Evolutionary conservation across 2,113 vertebrate genomes (phyloP), one percentile per base, ranked within the genome.

Genomic region (Dromaius novaehollandiae): DNA sequence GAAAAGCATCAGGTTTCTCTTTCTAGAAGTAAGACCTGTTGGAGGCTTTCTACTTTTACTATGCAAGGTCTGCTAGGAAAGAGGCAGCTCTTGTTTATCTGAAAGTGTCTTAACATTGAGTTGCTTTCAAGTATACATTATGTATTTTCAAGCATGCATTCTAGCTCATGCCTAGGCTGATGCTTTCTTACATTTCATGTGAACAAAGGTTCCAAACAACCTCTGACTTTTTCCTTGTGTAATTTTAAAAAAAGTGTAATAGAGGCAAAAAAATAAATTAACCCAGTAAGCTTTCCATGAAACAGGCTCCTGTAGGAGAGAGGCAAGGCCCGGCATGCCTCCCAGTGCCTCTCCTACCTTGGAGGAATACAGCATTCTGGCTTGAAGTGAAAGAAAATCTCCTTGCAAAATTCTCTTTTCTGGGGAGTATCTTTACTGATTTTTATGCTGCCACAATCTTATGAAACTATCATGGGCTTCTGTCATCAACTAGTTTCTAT

Each of bases 371-470:
- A 16, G 4, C 36, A 58, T 69, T 61, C 77, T 76, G 36, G 7
- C 36, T 82, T 61, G 74, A 89, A 87, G n/a, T 44, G 5, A 53
- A 82, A 92, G 40, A 93, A 95, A 91, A 86, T 82, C 63, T 74
- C 38, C 58, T 74, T 70, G 68, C 14, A 86, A 79, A 94, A 71
- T 73, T 91, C 26, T 86, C n/a, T n/a, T 88, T 96, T 93, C 60
- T 83, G 46, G n/a, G 18, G 28, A 74, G 32, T 44, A 70, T 78
- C 55, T 34, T 60, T 70, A 10, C 42, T 77, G 55, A 64, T 79
- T 75, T 70, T 90, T 89, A 44, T 83, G 20, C 11, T 50, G 63
- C 58, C 21, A 13, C 68, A 89, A 76, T 65, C 65, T 28, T 56
- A n/a, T n/a, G 58, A 94, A 92, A 80, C 18, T 9, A 0, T 17